These are phyloP conservation scores for Nysson spinosus DNA, from an alignment of 2,888 invertebrate genomes.

Conservation along the genomic window DNA sequence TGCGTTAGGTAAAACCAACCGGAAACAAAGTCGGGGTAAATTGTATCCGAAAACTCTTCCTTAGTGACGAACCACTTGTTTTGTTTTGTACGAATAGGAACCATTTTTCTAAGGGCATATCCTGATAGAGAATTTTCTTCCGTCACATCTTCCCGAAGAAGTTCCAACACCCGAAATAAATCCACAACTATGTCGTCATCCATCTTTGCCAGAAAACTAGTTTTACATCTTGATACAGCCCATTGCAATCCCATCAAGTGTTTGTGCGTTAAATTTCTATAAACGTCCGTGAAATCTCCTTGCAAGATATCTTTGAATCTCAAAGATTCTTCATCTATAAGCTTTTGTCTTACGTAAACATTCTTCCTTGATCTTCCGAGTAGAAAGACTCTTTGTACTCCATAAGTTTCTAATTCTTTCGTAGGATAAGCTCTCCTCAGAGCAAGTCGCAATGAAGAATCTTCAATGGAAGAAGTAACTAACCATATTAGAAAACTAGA, in stretches of 20 bases:
- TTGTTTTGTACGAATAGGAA: constrained; percentile 82
- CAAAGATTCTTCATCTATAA: constrained; percentile 81
- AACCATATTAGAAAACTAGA: constrained; percentile 75
- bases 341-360: constrained; percentile 79
- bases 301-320: constrained; percentile 85
- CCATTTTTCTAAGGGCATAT: constrained; percentile 82
- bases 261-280: constrained; percentile 89
- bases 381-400: constrained; percentile 84
- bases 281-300: constrained; percentile 87
- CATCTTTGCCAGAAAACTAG: constrained; percentile 85
- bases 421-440: constrained; percentile 83
- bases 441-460: constrained; percentile 84
- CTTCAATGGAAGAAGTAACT: constrained; percentile 87
- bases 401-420: constrained; percentile 80
- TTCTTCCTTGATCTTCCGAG: constrained; percentile 79
- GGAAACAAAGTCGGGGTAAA: constrained; percentile 87
- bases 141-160: constrained; percentile 39
- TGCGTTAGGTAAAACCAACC: constrained; percentile 92
- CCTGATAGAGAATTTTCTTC: constrained; percentile 79
- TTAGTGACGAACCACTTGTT: constrained; percentile 90
- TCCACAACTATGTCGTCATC: constrained; percentile 90
- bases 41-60: constrained; percentile 81
- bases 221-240: constrained; percentile 82
- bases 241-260: constrained; percentile 90
- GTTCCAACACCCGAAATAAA: constrained; percentile 79